phyloP scores from a whole-genome alignment of 2,113 vertebrate species.

The Cebidichthys violaceus region DNA sequence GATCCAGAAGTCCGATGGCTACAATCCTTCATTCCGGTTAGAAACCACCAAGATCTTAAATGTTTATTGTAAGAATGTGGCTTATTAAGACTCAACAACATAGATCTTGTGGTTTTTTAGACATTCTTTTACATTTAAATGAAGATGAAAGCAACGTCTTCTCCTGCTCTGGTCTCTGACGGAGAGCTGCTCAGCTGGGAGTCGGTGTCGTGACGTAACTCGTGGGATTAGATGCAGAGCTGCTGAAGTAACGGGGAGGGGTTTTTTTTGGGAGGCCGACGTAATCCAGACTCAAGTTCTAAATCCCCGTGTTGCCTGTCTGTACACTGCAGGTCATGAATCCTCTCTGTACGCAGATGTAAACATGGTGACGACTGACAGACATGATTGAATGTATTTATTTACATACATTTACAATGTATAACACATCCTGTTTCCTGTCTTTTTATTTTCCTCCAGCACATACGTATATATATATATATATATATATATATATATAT shows the following conservation, averaged over 20 bases:
- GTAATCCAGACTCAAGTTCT: constrained; percentile 42
- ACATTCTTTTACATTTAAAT: not conserved
- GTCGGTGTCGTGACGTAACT: constrained; percentile 35
- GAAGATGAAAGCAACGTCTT: not conserved
- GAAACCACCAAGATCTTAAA: too few species aligned
- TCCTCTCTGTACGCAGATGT: constrained; percentile 24
- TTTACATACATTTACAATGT: constrained; percentile 72
- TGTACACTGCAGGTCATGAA: constrained; percentile 29
- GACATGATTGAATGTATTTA: constrained; percentile 66
- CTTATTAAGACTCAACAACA: too few species aligned
- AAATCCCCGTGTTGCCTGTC: constrained; percentile 29
- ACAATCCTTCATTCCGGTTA: too few species aligned
- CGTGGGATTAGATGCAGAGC: constrained; percentile 45
- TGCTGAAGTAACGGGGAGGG: not conserved
- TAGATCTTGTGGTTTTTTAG: too few species aligned
- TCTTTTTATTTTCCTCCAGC: constrained; percentile 43
- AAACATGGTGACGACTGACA: constrained; percentile 31
- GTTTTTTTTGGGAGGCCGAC: not conserved
- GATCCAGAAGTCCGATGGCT: too few species aligned
- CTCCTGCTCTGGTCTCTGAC: not conserved
- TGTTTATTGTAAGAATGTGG: too few species aligned
- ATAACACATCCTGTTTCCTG: constrained; percentile 50
- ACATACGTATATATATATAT: too few species aligned
- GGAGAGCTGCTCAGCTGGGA: not conserved
- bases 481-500: too few species aligned